Evolutionary conservation across 1,140 invertebrate genomes (phyloP).

Genomic region (Physella acuta): DNA sequence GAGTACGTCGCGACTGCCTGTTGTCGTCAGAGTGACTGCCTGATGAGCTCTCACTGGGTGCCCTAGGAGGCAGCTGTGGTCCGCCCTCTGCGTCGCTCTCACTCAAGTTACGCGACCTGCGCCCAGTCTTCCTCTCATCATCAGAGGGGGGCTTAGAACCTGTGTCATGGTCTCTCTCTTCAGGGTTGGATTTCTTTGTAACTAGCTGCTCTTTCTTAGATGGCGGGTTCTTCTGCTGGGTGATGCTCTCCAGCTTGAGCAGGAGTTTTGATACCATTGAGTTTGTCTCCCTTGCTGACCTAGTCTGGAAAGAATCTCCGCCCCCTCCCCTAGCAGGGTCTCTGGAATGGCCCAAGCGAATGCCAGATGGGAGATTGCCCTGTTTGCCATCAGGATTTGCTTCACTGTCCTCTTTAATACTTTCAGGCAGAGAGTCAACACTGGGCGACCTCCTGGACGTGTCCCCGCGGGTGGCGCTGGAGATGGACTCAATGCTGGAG

Average conservation of each 20-base stretch:
- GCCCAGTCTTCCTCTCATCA: conserved; percentile 25
- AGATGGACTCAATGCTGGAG: conserved; percentile 20
- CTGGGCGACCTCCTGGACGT: conserved; percentile 16
- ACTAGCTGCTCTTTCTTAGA: conserved; percentile 20
- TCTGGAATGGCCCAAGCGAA: too few relatives aligned
- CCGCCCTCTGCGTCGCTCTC: conserved; percentile 35
- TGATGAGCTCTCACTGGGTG: conserved; percentile 37
- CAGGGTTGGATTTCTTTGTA: conserved; percentile 27
- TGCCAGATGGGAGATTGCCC: too few relatives aligned
- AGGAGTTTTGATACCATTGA: conserved; percentile 28
- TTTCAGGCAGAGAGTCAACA: conserved; percentile 20
- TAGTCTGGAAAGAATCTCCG: background rate
- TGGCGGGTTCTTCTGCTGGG: conserved; percentile 31
- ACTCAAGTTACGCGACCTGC: conserved; percentile 33
- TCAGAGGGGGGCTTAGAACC: conserved; percentile 26
- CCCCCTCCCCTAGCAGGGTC: background rate
- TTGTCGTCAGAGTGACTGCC: conserved; percentile 43
- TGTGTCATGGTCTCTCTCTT: conserved; percentile 16
- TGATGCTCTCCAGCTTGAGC: conserved; percentile 37
- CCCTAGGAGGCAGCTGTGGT: conserved; percentile 25
- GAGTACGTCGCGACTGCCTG: conserved; percentile 14
- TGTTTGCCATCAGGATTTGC: background rate
- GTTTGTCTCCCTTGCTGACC: background rate
- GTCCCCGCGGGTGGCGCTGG: background rate
- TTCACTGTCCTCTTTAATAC: background rate